These are phyloP conservation scores for Trachythela sp. DNA, from an alignment of 64 coral and sea anemone species.

Conservation along the genomic window DNA sequence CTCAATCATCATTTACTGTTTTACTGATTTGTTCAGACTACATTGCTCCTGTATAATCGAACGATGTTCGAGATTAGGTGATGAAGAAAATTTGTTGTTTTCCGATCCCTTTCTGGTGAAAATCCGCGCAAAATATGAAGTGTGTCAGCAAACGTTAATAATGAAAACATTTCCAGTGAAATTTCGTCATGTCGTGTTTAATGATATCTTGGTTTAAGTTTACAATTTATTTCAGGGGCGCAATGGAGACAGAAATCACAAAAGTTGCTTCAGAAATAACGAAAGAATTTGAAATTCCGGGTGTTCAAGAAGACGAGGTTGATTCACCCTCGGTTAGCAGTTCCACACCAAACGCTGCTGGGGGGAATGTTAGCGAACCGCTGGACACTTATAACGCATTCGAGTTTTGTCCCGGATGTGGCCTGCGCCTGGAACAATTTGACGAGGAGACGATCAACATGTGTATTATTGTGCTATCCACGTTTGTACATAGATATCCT, in stretches of 20 bases:
- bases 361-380: not conserved
- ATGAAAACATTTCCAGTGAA: too few relatives aligned
- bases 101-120: too few relatives aligned
- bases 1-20: too few relatives aligned
- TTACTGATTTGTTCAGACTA: too few relatives aligned
- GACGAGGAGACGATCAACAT: conserved; percentile 92
- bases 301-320: not conserved
- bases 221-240: not conserved
- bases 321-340: not conserved
- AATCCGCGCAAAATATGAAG: too few relatives aligned
- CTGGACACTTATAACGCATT: conserved; percentile 57
- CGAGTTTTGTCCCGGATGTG: conserved; percentile 79
- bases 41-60: too few relatives aligned
- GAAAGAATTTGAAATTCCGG: not conserved
- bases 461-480: conserved; percentile 84
- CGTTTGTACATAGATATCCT: conserved; percentile 84
- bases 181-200: too few relatives aligned
- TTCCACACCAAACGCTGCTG: not conserved
- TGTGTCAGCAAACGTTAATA: too few relatives aligned
- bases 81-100: too few relatives aligned
- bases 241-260: not conserved
- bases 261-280: not conserved
- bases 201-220: too few relatives aligned
- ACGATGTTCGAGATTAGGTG: too few relatives aligned
- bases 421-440: conserved; percentile 79